Conservation (phyloP, 2,888 invertebrate genomes). For the Lepidochrysops patricia region DNA sequence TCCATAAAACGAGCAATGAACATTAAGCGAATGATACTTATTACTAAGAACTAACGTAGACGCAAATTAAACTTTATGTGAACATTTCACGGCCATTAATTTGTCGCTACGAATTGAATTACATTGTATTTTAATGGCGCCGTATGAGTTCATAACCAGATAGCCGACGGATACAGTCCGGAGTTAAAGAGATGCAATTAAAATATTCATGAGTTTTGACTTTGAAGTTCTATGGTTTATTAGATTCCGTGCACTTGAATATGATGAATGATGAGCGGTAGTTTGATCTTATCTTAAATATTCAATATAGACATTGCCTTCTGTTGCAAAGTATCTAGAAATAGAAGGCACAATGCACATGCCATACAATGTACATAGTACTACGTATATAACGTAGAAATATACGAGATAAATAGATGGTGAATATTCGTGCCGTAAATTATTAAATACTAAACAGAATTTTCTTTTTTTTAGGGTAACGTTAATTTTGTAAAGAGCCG, state of each 20-base stretch:
- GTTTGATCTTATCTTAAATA: slow-evolving; percentile 23
- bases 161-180: slow-evolving; percentile 26
- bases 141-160: slow-evolving; percentile 23
- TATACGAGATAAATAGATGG: too few species aligned
- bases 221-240: slow-evolving; percentile 35
- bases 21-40: slow-evolving; percentile 3
- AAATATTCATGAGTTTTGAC: slow-evolving; percentile 43
- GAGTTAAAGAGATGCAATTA: slow-evolving; percentile 38
- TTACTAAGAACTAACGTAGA: background rate
- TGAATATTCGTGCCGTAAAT: slow-evolving; percentile 10
- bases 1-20: background rate
- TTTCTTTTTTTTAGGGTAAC: background rate
- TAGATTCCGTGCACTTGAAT: slow-evolving; percentile 43
- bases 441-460: slow-evolving; percentile 1
- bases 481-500: background rate
- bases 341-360: background rate
- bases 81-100: slow-evolving; percentile 22
- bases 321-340: slow-evolving; percentile 9
- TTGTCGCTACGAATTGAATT: slow-evolving; percentile 27
- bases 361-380: too few species aligned
- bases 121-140: slow-evolving; percentile 30
- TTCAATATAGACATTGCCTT: slow-evolving; percentile 20
- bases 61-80: slow-evolving; percentile 20
- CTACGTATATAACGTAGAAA: too few species aligned
- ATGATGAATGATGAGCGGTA: slow-evolving; percentile 49